These are phyloP conservation scores for Pherbina coryleti DNA, from an alignment of 2,888 invertebrate species.

Conservation along the genomic window DNA sequence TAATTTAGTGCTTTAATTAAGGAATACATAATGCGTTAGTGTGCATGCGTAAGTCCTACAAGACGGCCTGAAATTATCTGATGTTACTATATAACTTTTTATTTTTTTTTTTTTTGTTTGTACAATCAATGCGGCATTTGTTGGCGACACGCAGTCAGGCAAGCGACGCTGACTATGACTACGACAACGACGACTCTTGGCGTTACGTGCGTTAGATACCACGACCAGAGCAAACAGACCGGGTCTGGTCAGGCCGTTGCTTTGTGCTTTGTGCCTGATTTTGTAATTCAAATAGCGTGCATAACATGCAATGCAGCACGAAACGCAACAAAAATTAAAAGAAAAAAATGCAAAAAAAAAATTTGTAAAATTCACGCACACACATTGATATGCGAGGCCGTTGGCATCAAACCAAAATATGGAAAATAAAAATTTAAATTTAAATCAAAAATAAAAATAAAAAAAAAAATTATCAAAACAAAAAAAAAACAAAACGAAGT, in stretches of 20 bases:
- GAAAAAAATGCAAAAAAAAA: background rate
- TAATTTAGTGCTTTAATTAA: conserved; percentile 7
- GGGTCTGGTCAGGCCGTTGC: background rate
- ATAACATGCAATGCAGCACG: background rate
- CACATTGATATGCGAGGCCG: conserved; percentile 3
- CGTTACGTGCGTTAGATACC: conserved; percentile 11
- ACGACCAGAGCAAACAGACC: background rate
- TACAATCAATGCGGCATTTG: background rate
- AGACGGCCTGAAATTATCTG: background rate
- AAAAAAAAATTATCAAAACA: conserved; percentile 10
- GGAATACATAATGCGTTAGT: background rate
- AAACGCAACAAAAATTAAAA: background rate
- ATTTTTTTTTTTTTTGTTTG: background rate
- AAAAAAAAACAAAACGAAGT: background rate
- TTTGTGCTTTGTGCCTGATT: background rate
- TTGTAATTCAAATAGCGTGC: conserved; percentile 21
- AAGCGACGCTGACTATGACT: background rate
- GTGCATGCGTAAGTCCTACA: background rate
- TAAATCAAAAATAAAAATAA: conserved; percentile 18
- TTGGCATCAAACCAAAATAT: conserved; percentile 34
- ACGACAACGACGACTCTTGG: background rate
- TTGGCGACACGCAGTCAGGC: conserved; percentile 21
- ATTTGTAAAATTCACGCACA: background rate
- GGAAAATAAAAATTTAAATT: conserved; percentile 11
- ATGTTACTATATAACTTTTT: background rate